Conservation (phyloP, 2,113 vertebrate genomes). For the Canis aureus region DNA sequence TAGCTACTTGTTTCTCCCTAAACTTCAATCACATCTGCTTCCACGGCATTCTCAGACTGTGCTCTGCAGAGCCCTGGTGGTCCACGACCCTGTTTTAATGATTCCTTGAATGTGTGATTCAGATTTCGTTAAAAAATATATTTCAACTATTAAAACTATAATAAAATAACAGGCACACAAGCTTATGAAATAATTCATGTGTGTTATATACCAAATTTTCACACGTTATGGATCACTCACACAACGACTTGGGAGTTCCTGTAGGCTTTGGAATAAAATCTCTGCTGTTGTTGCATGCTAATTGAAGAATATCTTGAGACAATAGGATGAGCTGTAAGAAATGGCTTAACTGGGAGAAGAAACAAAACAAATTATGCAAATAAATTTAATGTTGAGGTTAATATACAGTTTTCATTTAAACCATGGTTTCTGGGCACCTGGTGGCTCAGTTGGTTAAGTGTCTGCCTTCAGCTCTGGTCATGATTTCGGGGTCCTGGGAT, state of each 20-base stretch:
- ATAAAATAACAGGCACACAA: neutral
- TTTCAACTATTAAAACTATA: slow-evolving; percentile 6
- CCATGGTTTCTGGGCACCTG: neutral
- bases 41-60: neutral
- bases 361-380: slow-evolving; percentile 6
- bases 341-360: neutral
- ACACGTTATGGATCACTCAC: neutral
- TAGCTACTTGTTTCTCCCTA: neutral
- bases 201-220: neutral
- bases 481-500: neutral
- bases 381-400: neutral
- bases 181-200: neutral
- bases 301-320: slow-evolving; percentile 36
- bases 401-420: neutral
- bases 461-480: neutral
- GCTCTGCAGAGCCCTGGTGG: neutral
- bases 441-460: neutral
- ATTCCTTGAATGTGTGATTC: neutral
- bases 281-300: neutral
- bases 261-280: neutral
- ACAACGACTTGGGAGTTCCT: neutral
- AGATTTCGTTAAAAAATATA: neutral
- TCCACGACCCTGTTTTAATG: neutral
- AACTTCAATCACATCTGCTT: neutral
- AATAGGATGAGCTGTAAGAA: neutral